Base-by-base conservation (phyloP, 2,797 vertebrate species). In the Sebastes baramenuke region DNA sequence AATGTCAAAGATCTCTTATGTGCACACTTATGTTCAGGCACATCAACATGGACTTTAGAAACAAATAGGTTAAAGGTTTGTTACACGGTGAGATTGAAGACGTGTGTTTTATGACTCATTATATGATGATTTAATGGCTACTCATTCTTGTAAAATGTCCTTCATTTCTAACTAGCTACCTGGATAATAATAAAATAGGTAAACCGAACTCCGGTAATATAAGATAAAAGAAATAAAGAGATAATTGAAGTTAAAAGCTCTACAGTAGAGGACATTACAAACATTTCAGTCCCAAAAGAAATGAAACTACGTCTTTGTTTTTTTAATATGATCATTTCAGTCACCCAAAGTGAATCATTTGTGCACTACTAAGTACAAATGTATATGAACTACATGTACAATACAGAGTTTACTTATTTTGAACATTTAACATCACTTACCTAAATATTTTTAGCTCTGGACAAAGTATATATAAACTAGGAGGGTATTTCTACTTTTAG, bases 401-500 rank as follows among this genome's bases (percentile, higher is more conserved):
- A 59, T 8, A 18, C 5, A 7, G 4, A 68, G 25, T 56, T 71
- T 9, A 20, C 29, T 62, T 29, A 1, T 52, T 65, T 59, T 29
- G 0, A 56, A 67, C 22, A 54, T 61, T 69, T 55, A 77, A 52
- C 62, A 78, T 80, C 8, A 60, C 27, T 32, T 46, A 38, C 27
- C n/a, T 46, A 25, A 68, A 77, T 56, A 72, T 66, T 75, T 82
- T 75, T 67, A 84, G 60, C 72, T 67, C 77, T 1, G 36, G 2
- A 69, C 38, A 58, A 61, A 77, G 65, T 25, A 22, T 20, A 34
- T n/a, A 54, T 58, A 80, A 82, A 79, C 67, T 68, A 4, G 36
- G 27, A 42, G 54, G 9, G 38, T 32, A 30, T 69, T 79, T 79
- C 69, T 84, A 59, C 77, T 87, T 87, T 64, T 62, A 83, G 60